phyloP scores from a whole-genome alignment of 1,140 invertebrate species.

The Drosophila kurseongensis region DNA sequence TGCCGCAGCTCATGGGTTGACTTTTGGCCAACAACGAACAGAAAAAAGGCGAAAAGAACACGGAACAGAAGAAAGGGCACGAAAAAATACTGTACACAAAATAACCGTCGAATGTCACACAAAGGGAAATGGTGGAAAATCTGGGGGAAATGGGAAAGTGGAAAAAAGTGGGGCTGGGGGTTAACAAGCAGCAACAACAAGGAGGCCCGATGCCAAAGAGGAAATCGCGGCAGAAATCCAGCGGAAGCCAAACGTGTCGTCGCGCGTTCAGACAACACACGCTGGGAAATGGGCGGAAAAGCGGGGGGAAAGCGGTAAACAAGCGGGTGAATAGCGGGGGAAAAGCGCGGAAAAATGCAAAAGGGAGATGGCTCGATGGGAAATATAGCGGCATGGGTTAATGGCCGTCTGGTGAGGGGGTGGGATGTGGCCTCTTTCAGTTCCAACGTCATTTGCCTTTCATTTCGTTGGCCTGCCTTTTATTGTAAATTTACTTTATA shows the following conservation, averaged over 20 bases:
- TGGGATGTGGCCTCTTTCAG: neutral
- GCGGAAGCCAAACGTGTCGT: conserved; percentile 79
- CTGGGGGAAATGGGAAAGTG: conserved; percentile 1
- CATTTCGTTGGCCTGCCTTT: conserved; percentile 58
- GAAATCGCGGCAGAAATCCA: conserved; percentile 77
- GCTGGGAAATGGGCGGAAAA: conserved; percentile 5
- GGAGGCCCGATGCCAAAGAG: conserved; percentile 41
- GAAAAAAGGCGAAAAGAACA: conserved; percentile 31
- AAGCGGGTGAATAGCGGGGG: neutral
- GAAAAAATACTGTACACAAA: conserved; percentile 41
- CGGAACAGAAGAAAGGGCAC: conserved; percentile 16
- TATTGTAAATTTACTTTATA: conserved; percentile 82
- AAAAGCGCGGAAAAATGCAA: conserved; percentile 24
- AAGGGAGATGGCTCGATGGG: neutral
- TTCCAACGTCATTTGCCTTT: conserved; percentile 58
- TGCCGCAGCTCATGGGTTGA: conserved; percentile 84
- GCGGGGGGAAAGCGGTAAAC: too few relatives aligned
- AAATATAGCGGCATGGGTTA: conserved; percentile 11
- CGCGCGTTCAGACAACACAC: conserved; percentile 54
- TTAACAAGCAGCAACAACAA: conserved; percentile 18
- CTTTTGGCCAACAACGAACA: conserved; percentile 79
- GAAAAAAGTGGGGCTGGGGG: neutral
- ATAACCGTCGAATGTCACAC: conserved; percentile 53
- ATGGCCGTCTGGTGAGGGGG: conserved; percentile 2
- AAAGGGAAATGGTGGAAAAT: conserved; percentile 37